These are phyloP conservation scores for Cepphus grylle DNA, from an alignment of 2,113 vertebrate genomes.

Conservation along the genomic window DNA sequence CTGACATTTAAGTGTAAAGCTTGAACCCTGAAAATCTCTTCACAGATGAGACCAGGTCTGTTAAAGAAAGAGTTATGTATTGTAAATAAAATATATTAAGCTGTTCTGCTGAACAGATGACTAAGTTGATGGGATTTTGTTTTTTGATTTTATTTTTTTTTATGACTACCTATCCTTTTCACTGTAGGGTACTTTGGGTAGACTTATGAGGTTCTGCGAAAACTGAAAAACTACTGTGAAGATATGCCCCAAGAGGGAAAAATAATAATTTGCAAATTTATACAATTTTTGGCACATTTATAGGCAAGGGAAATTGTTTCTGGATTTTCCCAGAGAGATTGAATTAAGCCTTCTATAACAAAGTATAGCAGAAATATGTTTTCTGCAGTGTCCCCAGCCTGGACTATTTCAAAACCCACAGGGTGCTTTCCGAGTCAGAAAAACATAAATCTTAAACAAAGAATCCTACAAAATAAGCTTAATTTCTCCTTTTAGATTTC, in stretches of 20 bases:
- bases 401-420: background rate
- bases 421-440: background rate
- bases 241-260: background rate
- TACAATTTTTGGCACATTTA: background rate
- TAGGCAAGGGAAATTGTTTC: background rate
- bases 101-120: background rate
- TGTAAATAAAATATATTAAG: conserved; percentile 23
- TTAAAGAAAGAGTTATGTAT: background rate
- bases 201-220: background rate
- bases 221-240: background rate
- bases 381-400: background rate
- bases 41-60: background rate
- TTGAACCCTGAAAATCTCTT: conserved; percentile 2
- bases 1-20: background rate
- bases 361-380: background rate
- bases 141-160: background rate
- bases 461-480: background rate
- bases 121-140: background rate
- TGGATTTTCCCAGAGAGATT: background rate
- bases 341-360: background rate
- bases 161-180: background rate
- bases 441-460: background rate
- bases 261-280: background rate
- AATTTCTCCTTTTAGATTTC: background rate
- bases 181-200: background rate